Conservation (phyloP, 2,888 invertebrate species). For the Galeopsomyia nigrocyanea region DNA sequence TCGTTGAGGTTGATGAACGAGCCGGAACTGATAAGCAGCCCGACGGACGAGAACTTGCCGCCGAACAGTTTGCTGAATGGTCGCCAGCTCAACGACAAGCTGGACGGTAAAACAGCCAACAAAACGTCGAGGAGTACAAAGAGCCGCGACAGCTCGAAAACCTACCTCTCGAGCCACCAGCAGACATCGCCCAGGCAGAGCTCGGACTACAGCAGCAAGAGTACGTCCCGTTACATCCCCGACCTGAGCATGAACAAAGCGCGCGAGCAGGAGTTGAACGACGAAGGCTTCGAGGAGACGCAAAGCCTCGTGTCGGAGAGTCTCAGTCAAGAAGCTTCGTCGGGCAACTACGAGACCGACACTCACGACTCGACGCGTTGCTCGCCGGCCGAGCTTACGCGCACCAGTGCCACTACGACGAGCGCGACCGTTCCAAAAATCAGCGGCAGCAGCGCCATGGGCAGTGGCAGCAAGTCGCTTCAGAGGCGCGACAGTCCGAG, state of each 20-base stretch:
- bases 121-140: constrained; percentile 15
- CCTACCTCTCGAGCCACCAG: constrained; percentile 7
- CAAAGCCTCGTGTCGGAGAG: constrained; percentile 90
- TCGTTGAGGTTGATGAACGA: constrained; percentile 48
- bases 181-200: constrained; percentile 21
- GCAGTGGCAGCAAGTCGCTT: constrained; percentile 1
- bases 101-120: constrained; percentile 13
- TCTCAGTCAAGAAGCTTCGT: constrained; percentile 87
- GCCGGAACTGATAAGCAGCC: constrained; percentile 47
- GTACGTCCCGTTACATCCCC: constrained; percentile 60
- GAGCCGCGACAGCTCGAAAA: neutral
- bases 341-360: constrained; percentile 77
- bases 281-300: constrained; percentile 93
- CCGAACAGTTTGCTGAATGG: constrained; percentile 14
- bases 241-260: constrained; percentile 68
- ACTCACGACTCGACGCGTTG: constrained; percentile 70
- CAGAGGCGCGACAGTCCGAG: constrained; percentile 9
- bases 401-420: neutral
- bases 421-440: constrained; percentile 15
- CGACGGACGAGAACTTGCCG: constrained; percentile 34
- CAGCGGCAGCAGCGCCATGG: neutral
- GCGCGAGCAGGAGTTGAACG: constrained; percentile 81
- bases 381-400: constrained; percentile 61
- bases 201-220: constrained; percentile 52
- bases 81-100: neutral